phyloP scores from a whole-genome alignment of 1,140 invertebrate species.

The Drosophila neocordata region DNA sequence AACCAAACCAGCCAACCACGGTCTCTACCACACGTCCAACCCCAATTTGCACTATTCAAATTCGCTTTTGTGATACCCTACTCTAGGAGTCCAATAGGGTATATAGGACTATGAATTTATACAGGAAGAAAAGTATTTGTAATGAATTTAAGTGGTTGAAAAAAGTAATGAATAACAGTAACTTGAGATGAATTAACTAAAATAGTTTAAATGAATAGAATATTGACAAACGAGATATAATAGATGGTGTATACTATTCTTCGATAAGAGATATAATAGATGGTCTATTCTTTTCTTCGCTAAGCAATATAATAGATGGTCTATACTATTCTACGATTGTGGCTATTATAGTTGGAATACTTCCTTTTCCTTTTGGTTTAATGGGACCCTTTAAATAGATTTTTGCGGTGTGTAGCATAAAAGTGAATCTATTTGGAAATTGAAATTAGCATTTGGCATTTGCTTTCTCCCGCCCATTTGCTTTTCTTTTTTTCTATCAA shows the following conservation, averaged over 20 bases:
- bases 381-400: slow-evolving; percentile 29
- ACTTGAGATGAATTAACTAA: too few relatives aligned
- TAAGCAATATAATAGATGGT: too few relatives aligned
- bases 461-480: slow-evolving; percentile 4
- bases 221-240: too few relatives aligned
- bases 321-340: too few relatives aligned
- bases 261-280: too few relatives aligned
- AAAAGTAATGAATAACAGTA: too few relatives aligned
- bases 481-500: slow-evolving; percentile 20
- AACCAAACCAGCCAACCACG: background rate
- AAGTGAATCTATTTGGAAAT: slow-evolving; percentile 40
- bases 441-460: slow-evolving; percentile 73
- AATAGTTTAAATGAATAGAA: too few relatives aligned
- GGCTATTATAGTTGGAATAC: too few relatives aligned
- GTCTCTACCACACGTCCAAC: background rate
- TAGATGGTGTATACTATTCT: too few relatives aligned
- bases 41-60: slow-evolving; percentile 30
- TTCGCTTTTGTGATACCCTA: slow-evolving; percentile 46
- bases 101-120: background rate
- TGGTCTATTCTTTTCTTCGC: too few relatives aligned
- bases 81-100: background rate
- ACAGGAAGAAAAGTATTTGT: too few relatives aligned
- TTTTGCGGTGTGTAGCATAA: slow-evolving; percentile 30
- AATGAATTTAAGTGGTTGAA: too few relatives aligned
- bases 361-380: background rate